Evolutionary conservation across 2,113 vertebrate species (phyloP).

Genomic region (Hystrix brachyura): DNA sequence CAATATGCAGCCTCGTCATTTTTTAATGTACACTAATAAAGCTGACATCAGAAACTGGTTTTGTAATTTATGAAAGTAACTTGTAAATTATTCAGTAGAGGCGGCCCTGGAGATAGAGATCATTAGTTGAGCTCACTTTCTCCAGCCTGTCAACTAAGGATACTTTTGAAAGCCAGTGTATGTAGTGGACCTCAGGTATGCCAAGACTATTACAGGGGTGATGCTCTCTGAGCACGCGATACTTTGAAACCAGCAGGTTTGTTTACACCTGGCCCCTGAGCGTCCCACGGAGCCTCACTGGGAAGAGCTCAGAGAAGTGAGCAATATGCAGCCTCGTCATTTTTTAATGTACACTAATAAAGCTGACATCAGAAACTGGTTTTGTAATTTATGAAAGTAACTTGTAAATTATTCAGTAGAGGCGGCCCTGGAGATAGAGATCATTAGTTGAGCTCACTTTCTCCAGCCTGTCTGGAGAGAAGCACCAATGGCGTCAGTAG

Average conservation of each 20-base stretch:
- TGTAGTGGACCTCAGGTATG: too few relatives aligned
- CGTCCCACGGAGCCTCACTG: rapidly evolving
- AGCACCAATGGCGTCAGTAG: not conserved
- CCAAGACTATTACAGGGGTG: not conserved
- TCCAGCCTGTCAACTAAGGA: too few relatives aligned
- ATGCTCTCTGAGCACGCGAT: not conserved
- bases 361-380: slow-evolving; percentile 66
- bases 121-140: slow-evolving; percentile 2
- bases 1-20: not conserved
- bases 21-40: slow-evolving; percentile 20
- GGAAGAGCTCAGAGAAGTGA: not conserved
- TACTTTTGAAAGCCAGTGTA: not conserved
- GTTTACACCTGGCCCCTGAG: not conserved
- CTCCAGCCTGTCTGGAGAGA: not conserved
- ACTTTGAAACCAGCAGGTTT: not conserved
- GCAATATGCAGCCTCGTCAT: not conserved
- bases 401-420: slow-evolving; percentile 63
- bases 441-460: slow-evolving; percentile 4
- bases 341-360: slow-evolving; percentile 15
- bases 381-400: slow-evolving; percentile 46
- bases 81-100: slow-evolving; percentile 63
- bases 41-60: slow-evolving; percentile 68
- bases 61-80: slow-evolving; percentile 34
- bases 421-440: not conserved
- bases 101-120: not conserved